Percentiles rank a stretch among this genome's conserved stretches.
These are phyloP conservation scores for Ceyx margarethae DNA, from an alignment of 2,113 vertebrate species.

Conservation along the genomic window DNA sequence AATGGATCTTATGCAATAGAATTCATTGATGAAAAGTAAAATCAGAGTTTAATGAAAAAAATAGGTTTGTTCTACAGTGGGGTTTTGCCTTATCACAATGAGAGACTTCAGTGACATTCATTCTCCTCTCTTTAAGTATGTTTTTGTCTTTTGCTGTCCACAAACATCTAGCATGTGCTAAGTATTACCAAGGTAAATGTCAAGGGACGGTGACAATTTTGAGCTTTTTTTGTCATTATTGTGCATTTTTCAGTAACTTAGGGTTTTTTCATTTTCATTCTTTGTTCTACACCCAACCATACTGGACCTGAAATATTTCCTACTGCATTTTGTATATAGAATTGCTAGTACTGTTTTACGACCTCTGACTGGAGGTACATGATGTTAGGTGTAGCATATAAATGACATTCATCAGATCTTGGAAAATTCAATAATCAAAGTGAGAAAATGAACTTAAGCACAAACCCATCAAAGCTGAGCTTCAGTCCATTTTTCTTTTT, in stretches of 20 bases:
- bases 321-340: not conserved
- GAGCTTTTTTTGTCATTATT: not conserved
- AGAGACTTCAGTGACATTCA: not conserved
- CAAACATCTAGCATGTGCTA: not conserved
- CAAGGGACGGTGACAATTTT: not conserved
- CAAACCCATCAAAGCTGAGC: not conserved
- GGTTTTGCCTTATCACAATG: not conserved
- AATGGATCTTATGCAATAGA: not conserved
- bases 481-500: constrained; percentile 16
- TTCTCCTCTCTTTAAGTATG: accelerated
- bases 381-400: not conserved
- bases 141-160: not conserved
- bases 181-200: not conserved
- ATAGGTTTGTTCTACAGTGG: accelerated
- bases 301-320: not conserved
- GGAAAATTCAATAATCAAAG: not conserved
- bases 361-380: not conserved
- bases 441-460: not conserved
- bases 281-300: not conserved
- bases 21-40: not conserved
- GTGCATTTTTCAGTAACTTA: not conserved
- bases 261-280: not conserved
- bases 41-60: not conserved
- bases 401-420: not conserved
- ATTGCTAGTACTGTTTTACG: not conserved